Evolutionary conservation across 1,140 invertebrate genomes (phyloP).

Genomic region (Lineus longissimus): DNA sequence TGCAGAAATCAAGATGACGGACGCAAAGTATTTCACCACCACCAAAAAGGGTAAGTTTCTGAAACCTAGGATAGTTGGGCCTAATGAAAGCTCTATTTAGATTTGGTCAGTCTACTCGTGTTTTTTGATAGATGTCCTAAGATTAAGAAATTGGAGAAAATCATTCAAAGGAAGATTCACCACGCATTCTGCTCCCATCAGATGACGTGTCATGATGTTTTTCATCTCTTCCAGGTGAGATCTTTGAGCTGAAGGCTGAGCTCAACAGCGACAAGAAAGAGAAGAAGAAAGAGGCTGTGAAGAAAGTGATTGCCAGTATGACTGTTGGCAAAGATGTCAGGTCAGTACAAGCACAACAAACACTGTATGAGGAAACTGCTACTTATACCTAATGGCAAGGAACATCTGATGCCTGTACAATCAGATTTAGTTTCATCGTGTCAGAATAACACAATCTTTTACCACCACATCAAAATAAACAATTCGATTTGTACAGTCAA

Average conservation of each 20-base stretch:
- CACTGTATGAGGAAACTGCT: not conserved
- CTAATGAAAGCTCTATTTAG: too few species aligned
- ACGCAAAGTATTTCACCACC: constrained; percentile 99
- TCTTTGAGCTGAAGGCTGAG: constrained; percentile 87
- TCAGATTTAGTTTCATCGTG: too few species aligned
- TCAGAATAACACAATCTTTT: too few species aligned
- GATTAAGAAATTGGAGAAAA: not conserved
- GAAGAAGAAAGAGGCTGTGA: constrained; percentile 99
- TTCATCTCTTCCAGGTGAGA: constrained; percentile 45
- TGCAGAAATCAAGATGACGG: constrained; percentile 82
- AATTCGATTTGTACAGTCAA: too few species aligned
- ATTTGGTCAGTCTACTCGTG: not conserved
- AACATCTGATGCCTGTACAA: too few species aligned
- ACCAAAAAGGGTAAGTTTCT: constrained; percentile 82
- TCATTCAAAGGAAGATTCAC: too few species aligned
- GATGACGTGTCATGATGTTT: not conserved
- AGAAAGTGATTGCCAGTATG: constrained; percentile 99
- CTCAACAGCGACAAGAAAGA: constrained; percentile 99
- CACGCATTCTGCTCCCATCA: too few species aligned
- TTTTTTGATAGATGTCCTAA: not conserved
- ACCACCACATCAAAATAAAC: too few species aligned
- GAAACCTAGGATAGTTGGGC: not conserved
- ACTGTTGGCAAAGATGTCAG: constrained; percentile 85
- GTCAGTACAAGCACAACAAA: constrained; percentile 34
- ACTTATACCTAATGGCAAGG: too few species aligned